Conservation (phyloP, 1,140 invertebrate species). For the Lepidotrigona ventralis region DNA sequence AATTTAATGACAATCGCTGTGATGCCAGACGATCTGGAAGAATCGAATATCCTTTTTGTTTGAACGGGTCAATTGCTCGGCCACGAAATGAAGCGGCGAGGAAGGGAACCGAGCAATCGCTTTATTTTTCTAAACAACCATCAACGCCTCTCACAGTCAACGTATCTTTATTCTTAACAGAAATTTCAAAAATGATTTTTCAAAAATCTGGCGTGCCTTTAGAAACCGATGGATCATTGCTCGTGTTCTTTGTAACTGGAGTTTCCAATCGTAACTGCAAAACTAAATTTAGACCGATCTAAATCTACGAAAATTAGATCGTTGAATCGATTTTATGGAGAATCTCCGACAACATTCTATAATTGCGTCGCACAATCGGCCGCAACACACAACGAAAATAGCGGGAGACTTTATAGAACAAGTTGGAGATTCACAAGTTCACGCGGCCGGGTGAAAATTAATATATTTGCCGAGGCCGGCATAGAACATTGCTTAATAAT, state of each 20-base stretch:
- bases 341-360: no score
- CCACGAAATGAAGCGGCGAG: neutral
- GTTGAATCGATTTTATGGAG: no score
- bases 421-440: neutral
- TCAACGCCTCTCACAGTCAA: no score
- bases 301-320: no score
- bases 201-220: no score
- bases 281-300: no score
- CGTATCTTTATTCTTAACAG: no score
- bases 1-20: constrained; percentile 33
- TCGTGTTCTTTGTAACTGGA: no score
- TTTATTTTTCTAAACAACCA: neutral
- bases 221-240: no score
- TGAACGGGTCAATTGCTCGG: neutral
- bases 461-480: constrained; percentile 9
- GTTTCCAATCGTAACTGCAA: no score
- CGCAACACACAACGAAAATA: neutral
- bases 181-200: no score
- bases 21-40: constrained; percentile 10
- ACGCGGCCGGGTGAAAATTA: neutral
- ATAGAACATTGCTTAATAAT: constrained; percentile 17
- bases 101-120: neutral
- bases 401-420: neutral
- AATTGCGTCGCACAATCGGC: neutral
- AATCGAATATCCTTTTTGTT: constrained; percentile 15